Conservation (phyloP, 2,113 vertebrate species). For the Bagarius yarrelli region DNA sequence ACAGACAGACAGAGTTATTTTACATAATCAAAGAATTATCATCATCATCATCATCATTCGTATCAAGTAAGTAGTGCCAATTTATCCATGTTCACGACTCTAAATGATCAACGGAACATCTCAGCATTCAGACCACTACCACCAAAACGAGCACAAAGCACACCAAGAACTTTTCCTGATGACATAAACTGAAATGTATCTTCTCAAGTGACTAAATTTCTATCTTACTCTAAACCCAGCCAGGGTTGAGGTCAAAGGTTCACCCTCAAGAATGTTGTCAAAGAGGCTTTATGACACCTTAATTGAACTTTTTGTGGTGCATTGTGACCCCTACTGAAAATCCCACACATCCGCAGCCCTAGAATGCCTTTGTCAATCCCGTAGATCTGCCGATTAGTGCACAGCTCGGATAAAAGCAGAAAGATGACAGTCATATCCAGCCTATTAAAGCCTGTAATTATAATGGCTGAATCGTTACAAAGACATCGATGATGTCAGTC, state of each 20-base stretch:
- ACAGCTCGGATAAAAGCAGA: slow-evolving; percentile 13
- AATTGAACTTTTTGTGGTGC: slow-evolving; percentile 53
- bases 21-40: slow-evolving; percentile 9
- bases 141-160: slow-evolving; percentile 4
- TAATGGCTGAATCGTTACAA: slow-evolving; percentile 35
- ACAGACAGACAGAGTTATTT: slow-evolving; percentile 11
- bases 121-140: slow-evolving; percentile 12
- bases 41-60: slow-evolving; percentile 18
- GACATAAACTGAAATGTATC: slow-evolving; percentile 24
- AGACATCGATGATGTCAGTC: slow-evolving; percentile 18
- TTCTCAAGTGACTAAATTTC: not conserved
- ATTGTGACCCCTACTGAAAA: slow-evolving; percentile 18
- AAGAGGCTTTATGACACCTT: slow-evolving; percentile 50
- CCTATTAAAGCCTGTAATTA: slow-evolving; percentile 49
- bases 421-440: slow-evolving; percentile 42
- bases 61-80: not conserved
- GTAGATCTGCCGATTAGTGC: slow-evolving; percentile 31
- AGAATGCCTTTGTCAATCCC: not conserved
- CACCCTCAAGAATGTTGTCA: slow-evolving; percentile 32
- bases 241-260: slow-evolving; percentile 44
- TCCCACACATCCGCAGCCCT: slow-evolving; percentile 8
- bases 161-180: slow-evolving; percentile 5
- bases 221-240: not conserved
- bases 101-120: slow-evolving; percentile 6
- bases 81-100: not conserved